These are phyloP conservation scores for Arge pagana DNA, from an alignment of 2,888 invertebrate genomes.

Conservation along the genomic window DNA sequence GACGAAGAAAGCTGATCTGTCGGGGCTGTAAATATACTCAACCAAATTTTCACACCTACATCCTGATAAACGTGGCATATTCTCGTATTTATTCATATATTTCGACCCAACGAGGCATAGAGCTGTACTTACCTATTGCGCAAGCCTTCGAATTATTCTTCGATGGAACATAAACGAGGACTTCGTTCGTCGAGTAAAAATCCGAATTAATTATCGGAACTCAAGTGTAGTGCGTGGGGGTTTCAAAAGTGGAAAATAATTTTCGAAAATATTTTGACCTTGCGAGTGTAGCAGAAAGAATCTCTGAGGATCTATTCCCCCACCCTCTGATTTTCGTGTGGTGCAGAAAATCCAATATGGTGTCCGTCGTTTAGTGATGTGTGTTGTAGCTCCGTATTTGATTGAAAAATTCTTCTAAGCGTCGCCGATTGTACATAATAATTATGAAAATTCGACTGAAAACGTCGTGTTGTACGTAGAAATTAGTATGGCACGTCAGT, in stretches of 20 bases:
- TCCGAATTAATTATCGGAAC: neutral
- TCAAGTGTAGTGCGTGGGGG: neutral
- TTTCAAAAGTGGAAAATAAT: neutral
- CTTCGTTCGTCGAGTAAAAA: neutral
- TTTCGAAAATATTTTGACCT: constrained; percentile 7
- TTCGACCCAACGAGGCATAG: too few species aligned
- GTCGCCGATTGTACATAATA: constrained; percentile 27
- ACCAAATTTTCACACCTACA: too few species aligned
- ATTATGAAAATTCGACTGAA: constrained; percentile 53
- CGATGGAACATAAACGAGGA: neutral
- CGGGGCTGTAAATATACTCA: too few species aligned
- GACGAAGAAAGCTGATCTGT: too few species aligned
- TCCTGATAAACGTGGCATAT: too few species aligned
- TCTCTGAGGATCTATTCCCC: neutral
- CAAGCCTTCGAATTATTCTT: neutral
- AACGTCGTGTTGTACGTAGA: constrained; percentile 32
- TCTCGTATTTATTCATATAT: too few species aligned
- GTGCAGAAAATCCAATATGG: constrained; percentile 51
- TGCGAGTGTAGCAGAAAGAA: constrained; percentile 10
- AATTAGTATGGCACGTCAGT: constrained; percentile 33
- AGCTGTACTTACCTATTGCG: constrained; percentile 1
- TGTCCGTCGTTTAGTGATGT: constrained; percentile 42
- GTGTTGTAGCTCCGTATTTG: constrained; percentile 41
- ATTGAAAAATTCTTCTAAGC: constrained; percentile 32
- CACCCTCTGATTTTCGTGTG: neutral